Percentiles rank a stretch among this genome's conserved stretches.
phyloP scores from a whole-genome alignment of 2,797 vertebrate genomes.

The Gambelia wislizenii region DNA sequence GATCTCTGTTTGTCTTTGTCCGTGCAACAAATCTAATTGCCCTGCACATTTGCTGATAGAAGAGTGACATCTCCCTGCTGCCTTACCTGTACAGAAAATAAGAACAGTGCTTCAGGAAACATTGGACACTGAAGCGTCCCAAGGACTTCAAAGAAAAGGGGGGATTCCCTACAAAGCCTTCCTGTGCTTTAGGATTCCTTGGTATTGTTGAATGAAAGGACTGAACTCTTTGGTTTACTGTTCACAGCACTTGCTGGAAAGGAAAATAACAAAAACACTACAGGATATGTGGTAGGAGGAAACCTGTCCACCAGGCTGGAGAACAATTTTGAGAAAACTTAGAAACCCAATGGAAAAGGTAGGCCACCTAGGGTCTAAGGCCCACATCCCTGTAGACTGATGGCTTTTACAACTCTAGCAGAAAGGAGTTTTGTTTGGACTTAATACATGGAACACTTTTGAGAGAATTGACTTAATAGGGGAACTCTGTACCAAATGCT shows the following conservation, averaged over 20 bases:
- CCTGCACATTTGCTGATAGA: background rate
- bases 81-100: background rate
- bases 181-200: constrained; percentile 8
- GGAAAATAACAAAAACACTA: constrained; percentile 19
- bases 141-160: constrained; percentile 16
- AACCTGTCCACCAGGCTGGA: constrained; percentile 1
- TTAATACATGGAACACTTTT: background rate
- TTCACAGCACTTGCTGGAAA: constrained; percentile 14
- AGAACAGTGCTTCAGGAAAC: background rate
- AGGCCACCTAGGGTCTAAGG: background rate
- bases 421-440: background rate
- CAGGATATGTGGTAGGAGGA: constrained; percentile 16
- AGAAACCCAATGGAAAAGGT: background rate
- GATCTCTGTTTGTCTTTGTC: constrained; percentile 37
- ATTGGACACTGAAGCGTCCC: background rate
- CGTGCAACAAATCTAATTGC: background rate
- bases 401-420: background rate
- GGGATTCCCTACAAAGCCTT: background rate
- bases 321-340: constrained; percentile 10
- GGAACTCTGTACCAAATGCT: background rate
- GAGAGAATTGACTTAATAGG: background rate
- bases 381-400: background rate
- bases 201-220: background rate
- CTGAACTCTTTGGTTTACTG: constrained; percentile 30
- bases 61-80: constrained; percentile 20